These are phyloP conservation scores for Pseudomugil gertrudae DNA, from an alignment of 2,797 vertebrate genomes.

Conservation along the genomic window DNA sequence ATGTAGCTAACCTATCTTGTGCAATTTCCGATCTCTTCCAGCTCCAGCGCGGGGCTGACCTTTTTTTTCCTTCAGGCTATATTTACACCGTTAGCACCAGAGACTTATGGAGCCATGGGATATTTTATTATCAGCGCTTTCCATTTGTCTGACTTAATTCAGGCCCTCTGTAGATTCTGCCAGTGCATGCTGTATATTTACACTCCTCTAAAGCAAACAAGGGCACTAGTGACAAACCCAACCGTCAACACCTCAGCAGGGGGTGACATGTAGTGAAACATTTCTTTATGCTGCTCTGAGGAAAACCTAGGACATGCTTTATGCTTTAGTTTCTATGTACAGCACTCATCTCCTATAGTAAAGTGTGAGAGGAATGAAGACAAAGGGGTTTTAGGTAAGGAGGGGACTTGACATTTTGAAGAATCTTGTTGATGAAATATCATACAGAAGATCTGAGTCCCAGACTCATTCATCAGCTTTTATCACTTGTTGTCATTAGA, in stretches of 20 bases:
- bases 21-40: constrained; percentile 65
- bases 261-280: constrained; percentile 25
- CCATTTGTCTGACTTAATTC: constrained; percentile 78
- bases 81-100: constrained; percentile 73
- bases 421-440: constrained; percentile 56
- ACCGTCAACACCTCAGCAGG: constrained; percentile 37
- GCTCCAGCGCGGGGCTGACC: constrained; percentile 68
- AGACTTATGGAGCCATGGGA: constrained; percentile 68
- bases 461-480: constrained; percentile 49
- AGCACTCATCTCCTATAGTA: constrained; percentile 27
- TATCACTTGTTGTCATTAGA: constrained; percentile 50
- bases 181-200: constrained; percentile 58
- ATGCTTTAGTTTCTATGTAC: constrained; percentile 41
- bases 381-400: neutral
- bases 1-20: constrained; percentile 67
- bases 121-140: constrained; percentile 74
- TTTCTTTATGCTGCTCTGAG: constrained; percentile 39
- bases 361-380: constrained; percentile 26
- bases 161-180: constrained; percentile 48
- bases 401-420: constrained; percentile 61
- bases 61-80: constrained; percentile 76
- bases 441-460: constrained; percentile 42
- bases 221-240: constrained; percentile 50
- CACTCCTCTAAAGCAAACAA: constrained; percentile 60
- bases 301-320: constrained; percentile 17